A percentile compares a stretch with the other conserved stretches of the same genome.
phyloP scores from a whole-genome alignment of 1,140 invertebrate species.

The Macrosteles quadrilineatus region DNA sequence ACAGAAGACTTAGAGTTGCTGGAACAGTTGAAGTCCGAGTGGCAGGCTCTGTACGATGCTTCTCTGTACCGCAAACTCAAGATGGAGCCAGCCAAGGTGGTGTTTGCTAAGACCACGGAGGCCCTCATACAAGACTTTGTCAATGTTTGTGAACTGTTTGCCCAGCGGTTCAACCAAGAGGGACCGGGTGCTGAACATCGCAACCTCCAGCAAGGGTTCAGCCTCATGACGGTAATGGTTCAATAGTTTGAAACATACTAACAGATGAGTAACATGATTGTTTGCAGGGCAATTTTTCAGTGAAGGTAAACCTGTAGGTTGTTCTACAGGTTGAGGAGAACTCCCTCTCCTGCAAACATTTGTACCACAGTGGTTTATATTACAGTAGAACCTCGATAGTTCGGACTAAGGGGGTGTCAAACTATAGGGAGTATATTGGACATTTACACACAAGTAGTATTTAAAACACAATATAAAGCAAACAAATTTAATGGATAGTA shows the following conservation, averaged over 20 bases:
- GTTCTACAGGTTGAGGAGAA: too few relatives aligned
- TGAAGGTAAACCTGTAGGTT: too few relatives aligned
- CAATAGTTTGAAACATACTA: not conserved
- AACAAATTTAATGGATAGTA: too few relatives aligned
- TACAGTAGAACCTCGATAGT: too few relatives aligned
- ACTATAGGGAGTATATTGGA: too few relatives aligned
- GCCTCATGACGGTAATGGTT: slow-evolving; percentile 63
- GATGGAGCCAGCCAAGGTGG: slow-evolving; percentile 69
- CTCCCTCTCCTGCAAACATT: too few relatives aligned
- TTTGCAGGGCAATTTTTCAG: too few relatives aligned
- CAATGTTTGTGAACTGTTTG: slow-evolving; percentile 64
- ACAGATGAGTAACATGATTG: too few relatives aligned
- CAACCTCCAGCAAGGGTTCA: slow-evolving; percentile 71
- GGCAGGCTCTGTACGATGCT: slow-evolving; percentile 62
- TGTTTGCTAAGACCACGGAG: slow-evolving; percentile 76
- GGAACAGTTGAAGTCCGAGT: slow-evolving; percentile 62
- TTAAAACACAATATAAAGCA: too few relatives aligned
- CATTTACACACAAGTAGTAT: too few relatives aligned
- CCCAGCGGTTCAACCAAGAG: slow-evolving; percentile 67
- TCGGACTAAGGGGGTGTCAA: too few relatives aligned
- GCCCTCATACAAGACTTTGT: slow-evolving; percentile 72
- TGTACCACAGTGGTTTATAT: too few relatives aligned
- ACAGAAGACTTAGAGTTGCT: slow-evolving; percentile 50
- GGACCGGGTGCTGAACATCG: slow-evolving; percentile 76
- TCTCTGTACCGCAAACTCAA: slow-evolving; percentile 66